phyloP scores from a whole-genome alignment of 2,888 invertebrate species.

The Auanema sp. region DNA sequence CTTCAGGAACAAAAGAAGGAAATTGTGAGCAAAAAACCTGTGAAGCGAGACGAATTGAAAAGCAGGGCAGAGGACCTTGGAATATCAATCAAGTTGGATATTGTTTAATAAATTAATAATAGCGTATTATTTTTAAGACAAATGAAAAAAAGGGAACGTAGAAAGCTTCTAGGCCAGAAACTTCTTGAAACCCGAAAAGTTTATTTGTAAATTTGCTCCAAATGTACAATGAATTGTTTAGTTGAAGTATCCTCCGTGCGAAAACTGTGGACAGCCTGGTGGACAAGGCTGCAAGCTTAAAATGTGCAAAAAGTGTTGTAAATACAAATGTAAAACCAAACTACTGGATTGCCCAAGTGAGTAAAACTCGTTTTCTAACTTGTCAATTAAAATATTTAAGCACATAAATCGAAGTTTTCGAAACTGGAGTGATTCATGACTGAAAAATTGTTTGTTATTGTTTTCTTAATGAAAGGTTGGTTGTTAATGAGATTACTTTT shows the following conservation, averaged over 20 bases:
- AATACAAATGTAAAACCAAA: conserved; percentile 46
- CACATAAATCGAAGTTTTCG: conserved; percentile 19
- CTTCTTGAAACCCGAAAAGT: conserved; percentile 22
- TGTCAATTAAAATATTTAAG: conserved; percentile 19
- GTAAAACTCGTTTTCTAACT: conserved; percentile 8
- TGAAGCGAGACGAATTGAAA: conserved; percentile 25
- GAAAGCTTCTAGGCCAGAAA: conserved; percentile 25
- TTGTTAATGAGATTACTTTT: background rate
- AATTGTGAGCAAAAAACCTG: conserved; percentile 9
- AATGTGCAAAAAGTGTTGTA: conserved; percentile 58
- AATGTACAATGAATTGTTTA: background rate
- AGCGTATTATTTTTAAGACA: conserved; percentile 22
- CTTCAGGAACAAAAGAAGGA: conserved; percentile 33
- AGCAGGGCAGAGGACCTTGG: conserved; percentile 32
- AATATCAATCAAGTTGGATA: conserved; percentile 35
- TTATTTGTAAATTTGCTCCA: background rate
- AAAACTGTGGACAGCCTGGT: conserved; percentile 53
- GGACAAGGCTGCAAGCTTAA: conserved; percentile 45
- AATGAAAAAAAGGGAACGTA: conserved; percentile 36
- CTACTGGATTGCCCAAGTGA: conserved; percentile 42
- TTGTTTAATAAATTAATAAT: background rate
- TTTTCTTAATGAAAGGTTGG: background rate
- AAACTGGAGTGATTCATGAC: conserved; percentile 3
- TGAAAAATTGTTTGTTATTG: background rate
- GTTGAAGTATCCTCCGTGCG: conserved; percentile 39